Evolutionary conservation across 2,888 invertebrate genomes (phyloP).

Genomic region (Drosophila conformis): DNA sequence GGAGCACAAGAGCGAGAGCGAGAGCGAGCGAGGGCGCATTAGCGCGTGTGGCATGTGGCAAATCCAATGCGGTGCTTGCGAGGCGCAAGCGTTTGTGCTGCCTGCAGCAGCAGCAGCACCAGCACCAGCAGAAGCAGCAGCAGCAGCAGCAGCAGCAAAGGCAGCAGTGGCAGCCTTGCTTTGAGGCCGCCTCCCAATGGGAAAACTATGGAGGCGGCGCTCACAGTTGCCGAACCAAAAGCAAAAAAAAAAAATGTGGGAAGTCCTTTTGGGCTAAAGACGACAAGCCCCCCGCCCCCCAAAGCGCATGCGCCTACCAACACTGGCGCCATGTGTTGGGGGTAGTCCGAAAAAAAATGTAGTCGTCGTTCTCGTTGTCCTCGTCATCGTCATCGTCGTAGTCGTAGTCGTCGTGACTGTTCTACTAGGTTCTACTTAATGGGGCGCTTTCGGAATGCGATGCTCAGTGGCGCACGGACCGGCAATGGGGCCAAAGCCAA

Average conservation of each 20-base stretch:
- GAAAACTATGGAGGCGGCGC: slow-evolving; percentile 50
- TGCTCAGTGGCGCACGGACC: slow-evolving; percentile 66
- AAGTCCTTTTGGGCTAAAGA: slow-evolving; percentile 68
- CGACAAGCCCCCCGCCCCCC: slow-evolving; percentile 1
- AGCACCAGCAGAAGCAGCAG: slow-evolving; percentile 24
- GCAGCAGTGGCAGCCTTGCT: slow-evolving; percentile 18
- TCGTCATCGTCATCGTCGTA: neutral
- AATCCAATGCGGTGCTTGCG: slow-evolving; percentile 52
- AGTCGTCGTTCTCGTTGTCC: neutral
- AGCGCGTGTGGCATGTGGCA: slow-evolving; percentile 23
- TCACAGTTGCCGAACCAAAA: slow-evolving; percentile 32
- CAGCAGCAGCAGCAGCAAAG: slow-evolving; percentile 22
- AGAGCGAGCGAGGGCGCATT: slow-evolving; percentile 27
- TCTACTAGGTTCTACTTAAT: slow-evolving; percentile 61
- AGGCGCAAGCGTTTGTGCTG: slow-evolving; percentile 74
- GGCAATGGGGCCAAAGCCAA: slow-evolving; percentile 55
- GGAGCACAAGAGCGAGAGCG: slow-evolving; percentile 11
- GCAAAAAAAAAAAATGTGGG: slow-evolving; percentile 60
- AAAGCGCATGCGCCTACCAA: slow-evolving; percentile 51
- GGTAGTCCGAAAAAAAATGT: slow-evolving; percentile 39
- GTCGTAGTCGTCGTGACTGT: slow-evolving; percentile 14
- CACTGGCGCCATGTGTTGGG: slow-evolving; percentile 6
- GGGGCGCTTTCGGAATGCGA: slow-evolving; percentile 68
- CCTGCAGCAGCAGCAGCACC: slow-evolving; percentile 16
- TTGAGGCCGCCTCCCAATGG: slow-evolving; percentile 72